phyloP scores from a whole-genome alignment of 1,140 invertebrate genomes.

The Eueides isabella region DNA sequence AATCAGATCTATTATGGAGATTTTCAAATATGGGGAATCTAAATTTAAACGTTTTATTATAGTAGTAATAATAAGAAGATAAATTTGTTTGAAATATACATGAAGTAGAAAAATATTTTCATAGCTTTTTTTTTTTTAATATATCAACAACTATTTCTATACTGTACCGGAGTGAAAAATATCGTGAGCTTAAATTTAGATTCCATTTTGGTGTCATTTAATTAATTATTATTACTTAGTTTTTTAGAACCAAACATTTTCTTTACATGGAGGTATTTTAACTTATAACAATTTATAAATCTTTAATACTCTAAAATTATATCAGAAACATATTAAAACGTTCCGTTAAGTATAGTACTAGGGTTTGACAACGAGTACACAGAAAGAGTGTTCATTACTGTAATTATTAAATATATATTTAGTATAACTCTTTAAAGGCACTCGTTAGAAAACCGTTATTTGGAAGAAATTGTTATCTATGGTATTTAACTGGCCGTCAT shows the following conservation, averaged over 20 bases:
- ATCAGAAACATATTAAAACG: constrained; percentile 5
- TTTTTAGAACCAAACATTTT: constrained; percentile 3
- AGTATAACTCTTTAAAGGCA: neutral
- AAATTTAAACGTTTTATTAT: constrained; percentile 32
- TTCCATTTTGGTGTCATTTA: constrained; percentile 9
- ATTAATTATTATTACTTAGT: constrained; percentile 5
- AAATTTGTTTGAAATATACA: constrained; percentile 22
- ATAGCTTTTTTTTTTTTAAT: constrained; percentile 23
- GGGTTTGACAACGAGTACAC: neutral
- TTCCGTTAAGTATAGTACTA: constrained; percentile 18
- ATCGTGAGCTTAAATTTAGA: constrained; percentile 31
- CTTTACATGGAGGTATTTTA: constrained; percentile 1
- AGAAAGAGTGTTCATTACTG: neutral
- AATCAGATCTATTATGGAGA: constrained; percentile 32
- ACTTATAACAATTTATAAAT: constrained; percentile 8
- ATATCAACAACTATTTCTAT: constrained; percentile 23
- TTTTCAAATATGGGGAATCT: constrained; percentile 16
- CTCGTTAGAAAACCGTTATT: constrained; percentile 4
- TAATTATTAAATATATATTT: constrained; percentile 7
- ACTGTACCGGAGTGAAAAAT: constrained; percentile 15
- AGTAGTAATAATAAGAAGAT: constrained; percentile 18
- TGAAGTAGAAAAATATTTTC: constrained; percentile 36
- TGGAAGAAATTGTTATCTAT: constrained; percentile 34
- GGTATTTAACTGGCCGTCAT: constrained; percentile 48
- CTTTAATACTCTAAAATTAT: constrained; percentile 11